Conservation (phyloP, 2,888 invertebrate species). For the Lasiommata megera region DNA sequence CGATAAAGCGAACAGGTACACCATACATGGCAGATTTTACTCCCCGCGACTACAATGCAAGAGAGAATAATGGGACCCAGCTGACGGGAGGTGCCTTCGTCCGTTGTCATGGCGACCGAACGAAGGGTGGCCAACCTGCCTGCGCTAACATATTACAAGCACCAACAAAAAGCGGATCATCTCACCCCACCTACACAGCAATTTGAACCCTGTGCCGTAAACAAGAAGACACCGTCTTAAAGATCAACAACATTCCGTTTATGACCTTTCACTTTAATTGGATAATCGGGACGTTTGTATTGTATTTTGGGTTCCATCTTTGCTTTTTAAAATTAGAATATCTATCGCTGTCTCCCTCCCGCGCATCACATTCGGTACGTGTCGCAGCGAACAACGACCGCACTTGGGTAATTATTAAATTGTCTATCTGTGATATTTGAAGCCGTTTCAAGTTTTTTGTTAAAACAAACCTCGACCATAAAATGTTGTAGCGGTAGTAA, state of each 20-base stretch:
- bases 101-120: constrained; percentile 72
- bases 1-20: constrained; percentile 56
- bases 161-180: constrained; percentile 57
- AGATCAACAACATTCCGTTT: constrained; percentile 46
- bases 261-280: constrained; percentile 47
- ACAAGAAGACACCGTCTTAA: constrained; percentile 59
- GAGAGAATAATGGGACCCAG: constrained; percentile 75
- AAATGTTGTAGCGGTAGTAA: constrained; percentile 72
- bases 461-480: constrained; percentile 70
- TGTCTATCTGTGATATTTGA: constrained; percentile 71
- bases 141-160: constrained; percentile 60
- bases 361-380: constrained; percentile 15
- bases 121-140: constrained; percentile 79
- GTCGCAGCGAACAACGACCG: constrained; percentile 49
- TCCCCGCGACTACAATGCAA: constrained; percentile 63
- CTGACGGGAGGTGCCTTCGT: constrained; percentile 79
- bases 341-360: constrained; percentile 57
- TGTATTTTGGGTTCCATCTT: constrained; percentile 80
- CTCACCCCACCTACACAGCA: constrained; percentile 48
- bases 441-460: constrained; percentile 73
- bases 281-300: constrained; percentile 70
- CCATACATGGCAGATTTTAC: constrained; percentile 50
- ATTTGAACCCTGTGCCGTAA: constrained; percentile 62
- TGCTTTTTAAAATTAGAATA: constrained; percentile 79
- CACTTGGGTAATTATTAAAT: constrained; percentile 71